These are phyloP conservation scores for Vanessa cardui DNA, from an alignment of 2,888 invertebrate species.

Conservation along the genomic window DNA sequence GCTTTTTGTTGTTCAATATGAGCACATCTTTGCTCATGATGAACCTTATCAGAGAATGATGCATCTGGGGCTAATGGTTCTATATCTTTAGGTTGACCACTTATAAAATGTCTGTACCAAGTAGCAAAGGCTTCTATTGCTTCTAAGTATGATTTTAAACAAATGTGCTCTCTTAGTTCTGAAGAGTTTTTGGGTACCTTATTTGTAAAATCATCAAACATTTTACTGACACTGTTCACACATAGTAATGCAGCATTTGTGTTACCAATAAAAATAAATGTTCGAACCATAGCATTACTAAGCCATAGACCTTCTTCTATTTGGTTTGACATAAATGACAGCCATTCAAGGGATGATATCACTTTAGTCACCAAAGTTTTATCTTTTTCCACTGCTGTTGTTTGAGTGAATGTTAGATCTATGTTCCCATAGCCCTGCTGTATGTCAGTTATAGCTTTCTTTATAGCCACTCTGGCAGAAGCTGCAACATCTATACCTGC, in stretches of 20 bases:
- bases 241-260: conserved; percentile 91
- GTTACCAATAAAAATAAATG: conserved; percentile 91
- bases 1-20: conserved; percentile 90
- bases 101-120: conserved; percentile 93
- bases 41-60: conserved; percentile 93
- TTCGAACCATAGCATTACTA: conserved; percentile 93
- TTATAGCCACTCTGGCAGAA: conserved; percentile 93
- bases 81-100: conserved; percentile 89
- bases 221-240: conserved; percentile 71
- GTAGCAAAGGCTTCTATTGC: conserved; percentile 94
- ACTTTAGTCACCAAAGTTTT: conserved; percentile 70
- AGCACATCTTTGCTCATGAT: conserved; percentile 91
- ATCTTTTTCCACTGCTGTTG: conserved; percentile 84
- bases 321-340: conserved; percentile 90
- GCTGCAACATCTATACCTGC: conserved; percentile 92
- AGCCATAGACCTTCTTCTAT: conserved; percentile 91
- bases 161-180: conserved; percentile 91
- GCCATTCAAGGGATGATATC: conserved; percentile 90
- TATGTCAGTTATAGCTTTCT: conserved; percentile 83
- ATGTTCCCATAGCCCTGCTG: conserved; percentile 75
- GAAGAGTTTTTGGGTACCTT: conserved; percentile 69
- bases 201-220: conserved; percentile 67
- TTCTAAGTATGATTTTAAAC: conserved; percentile 93
- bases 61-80: conserved; percentile 82
- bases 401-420: conserved; percentile 84